Evolutionary conservation across 2,113 vertebrate species (phyloP), one percentile per base, ranked within the genome.

Genomic region (Siniperca knerii): DNA sequence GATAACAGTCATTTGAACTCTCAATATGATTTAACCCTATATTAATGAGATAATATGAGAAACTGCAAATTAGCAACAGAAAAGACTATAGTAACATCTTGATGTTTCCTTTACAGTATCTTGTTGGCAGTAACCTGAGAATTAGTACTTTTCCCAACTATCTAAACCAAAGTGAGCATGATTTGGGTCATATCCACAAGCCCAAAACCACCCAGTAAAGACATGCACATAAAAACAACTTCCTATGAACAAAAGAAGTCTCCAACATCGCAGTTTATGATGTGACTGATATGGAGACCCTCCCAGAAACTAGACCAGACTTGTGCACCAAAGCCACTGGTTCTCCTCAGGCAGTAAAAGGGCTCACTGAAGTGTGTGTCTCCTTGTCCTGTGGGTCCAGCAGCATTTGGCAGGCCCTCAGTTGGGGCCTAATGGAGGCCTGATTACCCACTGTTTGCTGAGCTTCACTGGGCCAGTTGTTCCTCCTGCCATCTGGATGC

Each of bases 401-500:
- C 35, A 68, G 61, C 40, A 44, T 77, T 81, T 88, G 81, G 71
- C 78, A 76, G 55, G 57, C 74, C 46, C 76, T 70, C 65, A 55
- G 35, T 65, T 40, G 75, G 46, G 40, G 79, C 77, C 72, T 83
- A 77, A 84, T 79, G 46, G 83, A 90, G 81, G 67, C 72, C 84
- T 85, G 83, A 87, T 79, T 91, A 83, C 77, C 77, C 81, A 89
- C 60, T 85, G 87, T 85, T 81, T 88, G 74, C 76, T 48, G 65
- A 90, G 86, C 77, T 81, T 37, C 72, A 44, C 62, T 54, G 33
- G 62, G 77, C 81, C 72, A 72, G 73, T 84, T 81, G 64, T 81
- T 91, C 48, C 40, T 85, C 20, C 72, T 58, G 62, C 81, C 93
- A 93, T 90, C 79, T 93, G 88, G 77, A 91, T 89, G 81, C 40